Evolutionary conservation across 2,113 vertebrate genomes (phyloP), one percentile per base, ranked within the genome.

Genomic region (Myiopsitta monachus): DNA sequence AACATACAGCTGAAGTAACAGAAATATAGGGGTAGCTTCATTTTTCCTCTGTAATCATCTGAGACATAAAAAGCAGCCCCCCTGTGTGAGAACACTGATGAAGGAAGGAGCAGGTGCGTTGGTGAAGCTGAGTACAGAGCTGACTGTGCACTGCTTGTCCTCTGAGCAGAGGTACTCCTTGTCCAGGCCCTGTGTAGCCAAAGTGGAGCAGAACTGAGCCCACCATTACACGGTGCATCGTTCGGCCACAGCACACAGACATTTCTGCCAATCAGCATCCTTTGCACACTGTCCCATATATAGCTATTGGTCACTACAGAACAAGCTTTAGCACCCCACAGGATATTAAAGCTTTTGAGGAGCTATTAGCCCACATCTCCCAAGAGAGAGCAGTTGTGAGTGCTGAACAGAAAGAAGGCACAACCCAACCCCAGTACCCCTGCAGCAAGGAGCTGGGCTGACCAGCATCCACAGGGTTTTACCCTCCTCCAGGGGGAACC

Each of bases 351-450:
- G 14, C 28, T 79, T 67, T 39, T 31, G 36, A 73, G 8, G 21
- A 62, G 6, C 33, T 69, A 24, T 10, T 33, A 59, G 46, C 22
- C 5, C 38, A 23, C 1, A 0, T 4, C 17, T 5, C 39, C 16
- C 63, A 55, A 23, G 19, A 64, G 61, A 61, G 13, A 17, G 33
- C 16, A 39, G 28, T 33, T 64, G 11, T 1, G 3, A 91, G 24
- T 5, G 3, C 22, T 36, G 30, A 44, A 70, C 11, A 54, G 51
- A 33, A 31, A 9, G 10, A 69, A 0, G 0, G 22, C 28, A 62
- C 30, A 47, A 36, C 7, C 46, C 64, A 5, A 21, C 23, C 8
- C 36, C 2, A 0, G 38, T 11, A 30, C 6, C 18, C 6, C 43
- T 47, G 24, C 5, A 6, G 27, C 27, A 91, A 83, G 28, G 16